Base-by-base conservation (phyloP, 2,888 invertebrate species). In the Drosophila limbata region DNA sequence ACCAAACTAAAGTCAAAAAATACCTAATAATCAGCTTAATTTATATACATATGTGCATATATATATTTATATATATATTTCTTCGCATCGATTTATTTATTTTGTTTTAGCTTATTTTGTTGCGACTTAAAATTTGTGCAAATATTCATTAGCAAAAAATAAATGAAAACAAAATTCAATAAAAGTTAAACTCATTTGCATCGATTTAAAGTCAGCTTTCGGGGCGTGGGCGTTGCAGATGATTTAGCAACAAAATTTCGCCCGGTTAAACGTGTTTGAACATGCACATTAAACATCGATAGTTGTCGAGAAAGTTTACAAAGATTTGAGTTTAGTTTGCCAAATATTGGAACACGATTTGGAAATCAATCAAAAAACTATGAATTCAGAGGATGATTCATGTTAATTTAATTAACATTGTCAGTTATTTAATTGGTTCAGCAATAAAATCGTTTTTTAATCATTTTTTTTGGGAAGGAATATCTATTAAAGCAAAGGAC, bases 21-120 rank as follows among this genome's bases (percentile, higher is more conserved):
- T 51, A 45, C 42, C 67, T 73, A 73, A 77, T 83, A 82, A 84
- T 75, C 79, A 81, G 84, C 83, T 82, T 82, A 81, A 67, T 44
- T 33, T 37, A 40, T 42, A 21, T 37, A 37, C n/a, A 31, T n/a
- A 21, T 2, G 8, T 28, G 0, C 25, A 25, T 25, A 25, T 25
- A 25, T 25, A 5, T 25, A 6, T 25, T 1, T 25, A 25, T 25
- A 25, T 25, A 25, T 5, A 4, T 25, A 28, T 39, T 48, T 52
- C 15, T 52, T 39, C 48, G 42, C 35, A 31, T 51, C 50, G 48
- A 69, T 69, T 68, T 69, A 10, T 44, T 67, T 48, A 47, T 60
- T 47, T 40, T 21, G 19, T 28, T 64, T 17, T 25, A n/a, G 11
- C 11, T 48, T 15, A 9, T 25, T 31, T 65, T 39, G 15, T 37